phyloP scores from a whole-genome alignment of 2,113 vertebrate species.

The Microcebus tavaratra region DNA sequence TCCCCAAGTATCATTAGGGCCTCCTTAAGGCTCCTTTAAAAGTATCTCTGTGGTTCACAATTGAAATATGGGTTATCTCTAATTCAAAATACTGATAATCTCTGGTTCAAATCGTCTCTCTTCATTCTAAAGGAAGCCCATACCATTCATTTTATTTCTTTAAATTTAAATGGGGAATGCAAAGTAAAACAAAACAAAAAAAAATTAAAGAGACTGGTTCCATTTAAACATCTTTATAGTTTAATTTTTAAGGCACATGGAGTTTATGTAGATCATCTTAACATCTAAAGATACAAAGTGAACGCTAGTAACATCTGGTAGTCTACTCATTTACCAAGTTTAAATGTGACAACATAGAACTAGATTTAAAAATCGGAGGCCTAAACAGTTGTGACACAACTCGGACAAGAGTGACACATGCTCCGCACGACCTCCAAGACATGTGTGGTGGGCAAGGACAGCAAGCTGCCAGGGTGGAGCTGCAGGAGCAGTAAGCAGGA shows the following conservation, averaged over 20 bases:
- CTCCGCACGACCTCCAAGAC: background rate
- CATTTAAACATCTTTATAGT: constrained; percentile 23
- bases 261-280: background rate
- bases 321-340: background rate
- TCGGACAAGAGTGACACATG: accelerated
- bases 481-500: accelerated
- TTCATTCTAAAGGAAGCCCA: background rate
- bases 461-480: too few species aligned
- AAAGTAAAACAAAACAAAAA: background rate
- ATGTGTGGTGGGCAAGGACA: accelerated
- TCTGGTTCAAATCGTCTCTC: background rate
- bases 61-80: background rate
- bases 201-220: background rate
- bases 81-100: background rate
- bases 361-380: background rate
- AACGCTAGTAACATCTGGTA: background rate
- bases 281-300: background rate
- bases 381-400: background rate
- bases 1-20: background rate
- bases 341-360: background rate
- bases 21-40: background rate
- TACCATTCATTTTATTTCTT: background rate
- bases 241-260: constrained; percentile 46
- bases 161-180: background rate
- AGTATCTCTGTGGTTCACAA: background rate